phyloP scores from a whole-genome alignment of 1,140 invertebrate genomes.

The Drosophila pectinifera region DNA sequence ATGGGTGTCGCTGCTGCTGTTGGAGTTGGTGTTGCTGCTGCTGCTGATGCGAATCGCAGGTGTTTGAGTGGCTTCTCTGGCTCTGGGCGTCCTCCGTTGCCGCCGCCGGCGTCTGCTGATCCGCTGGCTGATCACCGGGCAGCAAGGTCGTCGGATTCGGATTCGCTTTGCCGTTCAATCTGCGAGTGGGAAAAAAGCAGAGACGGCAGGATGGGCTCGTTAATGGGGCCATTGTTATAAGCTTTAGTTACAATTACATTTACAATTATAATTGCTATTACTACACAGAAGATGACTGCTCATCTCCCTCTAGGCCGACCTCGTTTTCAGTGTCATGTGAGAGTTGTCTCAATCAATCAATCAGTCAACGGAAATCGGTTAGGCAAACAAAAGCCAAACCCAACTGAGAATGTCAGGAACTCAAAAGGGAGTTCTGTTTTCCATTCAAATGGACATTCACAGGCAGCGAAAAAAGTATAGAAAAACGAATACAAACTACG shows the following conservation, averaged over 20 bases:
- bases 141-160: constrained; percentile 52
- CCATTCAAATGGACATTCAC: constrained; percentile 10
- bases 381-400: constrained; percentile 18
- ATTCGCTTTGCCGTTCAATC: constrained; percentile 65
- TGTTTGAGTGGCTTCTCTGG: constrained; percentile 59
- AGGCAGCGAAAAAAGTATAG: background rate
- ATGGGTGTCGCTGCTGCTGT: constrained; percentile 51
- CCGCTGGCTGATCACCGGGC: constrained; percentile 43
- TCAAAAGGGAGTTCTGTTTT: constrained; percentile 36
- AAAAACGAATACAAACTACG: background rate
- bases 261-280: constrained; percentile 43
- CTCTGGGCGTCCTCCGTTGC: constrained; percentile 60
- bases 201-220: constrained; percentile 28
- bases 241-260: constrained; percentile 39
- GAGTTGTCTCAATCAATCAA: constrained; percentile 38
- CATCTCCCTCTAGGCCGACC: constrained; percentile 3
- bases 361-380: constrained; percentile 20
- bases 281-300: constrained; percentile 4
- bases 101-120: constrained; percentile 28
- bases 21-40: constrained; percentile 46
- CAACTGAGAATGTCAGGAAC: constrained; percentile 12
- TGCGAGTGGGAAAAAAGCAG: constrained; percentile 33
- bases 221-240: constrained; percentile 73
- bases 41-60: constrained; percentile 78
- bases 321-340: constrained; percentile 49